Base-by-base conservation (phyloP, 2,888 invertebrate genomes). In the Agrotis puta region DNA sequence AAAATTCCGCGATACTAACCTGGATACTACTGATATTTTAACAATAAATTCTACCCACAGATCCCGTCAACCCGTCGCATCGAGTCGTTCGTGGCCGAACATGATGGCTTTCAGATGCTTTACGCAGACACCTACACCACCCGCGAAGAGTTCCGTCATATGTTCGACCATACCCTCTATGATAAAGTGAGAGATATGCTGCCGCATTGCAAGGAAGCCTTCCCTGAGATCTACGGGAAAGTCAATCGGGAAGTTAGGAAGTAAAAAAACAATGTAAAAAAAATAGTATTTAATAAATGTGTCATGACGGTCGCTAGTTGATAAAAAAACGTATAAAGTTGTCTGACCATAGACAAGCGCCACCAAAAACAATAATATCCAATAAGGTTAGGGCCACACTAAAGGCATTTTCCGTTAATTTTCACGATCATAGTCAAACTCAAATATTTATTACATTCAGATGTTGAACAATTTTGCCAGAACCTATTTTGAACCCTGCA, bases 211-310 rank as follows among this genome's bases (percentile, higher is more conserved):
- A 93, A 96, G 79, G 96, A 97, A 6, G 98, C 98, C 0, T 98
- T 98, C 91, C 98, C 98, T 0, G 98, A 98, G 87, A 97, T 98
- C 18, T 98, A 98, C 85, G 98, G 98, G 62, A 98, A 98, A 88
- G 97, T 97, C 13, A 97, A 96, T 73, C 96, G 95, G 83, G 90
- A 88, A 77, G 97, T 97, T 20, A 92, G 97, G 73, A 94, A 93
- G 85, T 96, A 90, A 27, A 39, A 22, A 22, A 0, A 13, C 9
- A 47, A 14, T 11, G 24, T 0, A 1, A 0, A 20, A 20, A 16
- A 22, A 3, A 45, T 33, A 4, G 18, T 39, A 39, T 39, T 39
- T 39, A 39, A 1, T 11, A 39, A 2, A 9, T 39, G 39, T 39
- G 39, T 39, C 39, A 39, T 39, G 39, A 11, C 2, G 39, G 39